Percentiles rank a stretch among this genome's conserved stretches.
These are phyloP conservation scores for Fragum whitleyi DNA, from an alignment of 2,888 invertebrate genomes.

Conservation along the genomic window DNA sequence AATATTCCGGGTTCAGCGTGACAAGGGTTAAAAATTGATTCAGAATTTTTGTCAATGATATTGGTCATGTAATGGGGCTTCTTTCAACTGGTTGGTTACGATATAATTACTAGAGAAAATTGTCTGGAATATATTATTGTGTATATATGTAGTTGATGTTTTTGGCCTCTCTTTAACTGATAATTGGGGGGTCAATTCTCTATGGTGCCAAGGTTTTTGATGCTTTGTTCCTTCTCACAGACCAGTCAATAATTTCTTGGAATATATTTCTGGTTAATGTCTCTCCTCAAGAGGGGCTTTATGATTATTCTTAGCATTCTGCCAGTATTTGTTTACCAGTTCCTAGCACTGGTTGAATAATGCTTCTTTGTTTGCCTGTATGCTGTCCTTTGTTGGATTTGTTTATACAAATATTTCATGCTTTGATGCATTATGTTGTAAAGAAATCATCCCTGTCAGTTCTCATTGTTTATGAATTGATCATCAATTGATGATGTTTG, in stretches of 20 bases:
- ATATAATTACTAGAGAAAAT: too few relatives aligned
- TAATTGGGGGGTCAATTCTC: conserved; percentile 30
- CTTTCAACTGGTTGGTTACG: too few relatives aligned
- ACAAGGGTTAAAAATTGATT: too few relatives aligned
- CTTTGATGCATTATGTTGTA: background rate
- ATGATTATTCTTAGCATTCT: background rate
- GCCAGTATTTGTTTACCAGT: conserved; percentile 9
- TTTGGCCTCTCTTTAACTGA: conserved; percentile 15
- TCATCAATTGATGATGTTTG: too few relatives aligned
- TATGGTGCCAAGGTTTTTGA: conserved; percentile 25
- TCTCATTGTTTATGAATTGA: too few relatives aligned
- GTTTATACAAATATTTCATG: background rate
- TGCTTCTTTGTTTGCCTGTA: conserved; percentile 2
- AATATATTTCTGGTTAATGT: conserved; percentile 7
- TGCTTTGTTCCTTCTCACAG: background rate
- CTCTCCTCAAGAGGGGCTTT: conserved; percentile 1
- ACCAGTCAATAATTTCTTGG: conserved; percentile 28
- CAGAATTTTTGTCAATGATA: too few relatives aligned
- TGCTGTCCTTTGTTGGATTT: background rate
- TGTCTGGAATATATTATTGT: too few relatives aligned
- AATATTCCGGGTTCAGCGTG: too few relatives aligned
- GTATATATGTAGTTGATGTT: conserved; percentile 2
- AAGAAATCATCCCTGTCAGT: too few relatives aligned
- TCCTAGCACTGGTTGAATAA: conserved; percentile 9
- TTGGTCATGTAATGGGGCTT: too few relatives aligned